Percentiles rank a stretch among this genome's conserved stretches.
Conservation (phyloP, 2,113 vertebrate genomes). For the Pterophyllum scalare region DNA sequence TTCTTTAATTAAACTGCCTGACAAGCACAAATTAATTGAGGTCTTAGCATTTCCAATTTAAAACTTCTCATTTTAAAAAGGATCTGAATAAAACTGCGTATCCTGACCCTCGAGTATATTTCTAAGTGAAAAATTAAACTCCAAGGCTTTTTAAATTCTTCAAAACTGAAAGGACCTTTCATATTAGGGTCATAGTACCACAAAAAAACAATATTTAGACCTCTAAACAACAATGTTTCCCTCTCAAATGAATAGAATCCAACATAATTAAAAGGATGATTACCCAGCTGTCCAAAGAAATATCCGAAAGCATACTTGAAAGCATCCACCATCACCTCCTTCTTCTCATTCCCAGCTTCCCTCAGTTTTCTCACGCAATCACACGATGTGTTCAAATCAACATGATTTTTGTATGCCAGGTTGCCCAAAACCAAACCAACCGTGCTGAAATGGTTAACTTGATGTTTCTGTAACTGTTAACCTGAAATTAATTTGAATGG, state of each 20-base stretch:
- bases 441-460: background rate
- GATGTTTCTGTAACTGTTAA: background rate
- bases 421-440: background rate
- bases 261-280: slow-evolving; percentile 15
- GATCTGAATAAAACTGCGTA: background rate
- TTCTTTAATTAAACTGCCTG: slow-evolving; percentile 38
- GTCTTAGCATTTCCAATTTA: background rate
- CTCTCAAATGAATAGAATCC: slow-evolving; percentile 1
- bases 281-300: slow-evolving; percentile 14
- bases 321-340: no score
- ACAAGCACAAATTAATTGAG: slow-evolving; percentile 14
- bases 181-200: background rate
- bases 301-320: background rate
- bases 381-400: background rate
- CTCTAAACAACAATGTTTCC: slow-evolving; percentile 19
- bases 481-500: background rate
- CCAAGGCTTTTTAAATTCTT: background rate
- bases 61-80: background rate
- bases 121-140: slow-evolving; percentile 3
- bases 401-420: background rate
- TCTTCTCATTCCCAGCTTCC: background rate
- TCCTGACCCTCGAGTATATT: background rate
- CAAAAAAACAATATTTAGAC: slow-evolving; percentile 19
- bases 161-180: background rate
- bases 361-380: background rate